Evolutionary conservation across 2,888 invertebrate species (phyloP).

Genomic region (Caenorhabditis virilis): DNA sequence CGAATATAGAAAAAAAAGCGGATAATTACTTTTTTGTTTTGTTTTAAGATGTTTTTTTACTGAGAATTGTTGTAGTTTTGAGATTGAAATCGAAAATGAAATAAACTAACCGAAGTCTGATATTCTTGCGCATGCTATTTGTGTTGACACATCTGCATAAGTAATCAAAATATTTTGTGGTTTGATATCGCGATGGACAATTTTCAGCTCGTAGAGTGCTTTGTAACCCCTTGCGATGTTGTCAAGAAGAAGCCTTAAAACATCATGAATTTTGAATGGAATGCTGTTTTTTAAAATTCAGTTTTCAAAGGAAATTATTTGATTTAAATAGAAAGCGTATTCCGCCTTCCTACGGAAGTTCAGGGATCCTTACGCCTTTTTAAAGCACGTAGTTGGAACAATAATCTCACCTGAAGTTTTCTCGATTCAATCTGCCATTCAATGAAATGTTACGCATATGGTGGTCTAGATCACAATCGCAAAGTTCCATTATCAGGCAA

Average conservation of each 20-base stretch:
- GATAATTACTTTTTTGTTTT: too few species aligned
- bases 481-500: conserved; percentile 65
- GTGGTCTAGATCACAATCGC: conserved; percentile 61
- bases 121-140: conserved; percentile 58
- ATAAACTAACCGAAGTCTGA: conserved; percentile 62
- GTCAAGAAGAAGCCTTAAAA: conserved; percentile 56
- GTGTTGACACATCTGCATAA: conserved; percentile 40
- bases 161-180: conserved; percentile 66
- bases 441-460: conserved; percentile 52
- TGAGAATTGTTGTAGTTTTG: too few species aligned
- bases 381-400: conserved; percentile 6
- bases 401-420: conserved; percentile 58
- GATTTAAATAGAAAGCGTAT: too few species aligned
- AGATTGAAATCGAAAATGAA: too few species aligned
- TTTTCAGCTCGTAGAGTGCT: conserved; percentile 59
- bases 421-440: conserved; percentile 48
- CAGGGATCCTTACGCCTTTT: too few species aligned
- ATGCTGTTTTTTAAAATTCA: too few species aligned
- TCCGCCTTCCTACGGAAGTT: too few species aligned
- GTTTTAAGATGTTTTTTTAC: too few species aligned
- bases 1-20: too few species aligned
- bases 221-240: conserved; percentile 66
- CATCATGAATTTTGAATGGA: too few species aligned
- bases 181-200: conserved; percentile 68
- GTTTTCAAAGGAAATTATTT: too few species aligned